phyloP scores from a whole-genome alignment of 2,797 vertebrate genomes.

The Lemur catta region DNA sequence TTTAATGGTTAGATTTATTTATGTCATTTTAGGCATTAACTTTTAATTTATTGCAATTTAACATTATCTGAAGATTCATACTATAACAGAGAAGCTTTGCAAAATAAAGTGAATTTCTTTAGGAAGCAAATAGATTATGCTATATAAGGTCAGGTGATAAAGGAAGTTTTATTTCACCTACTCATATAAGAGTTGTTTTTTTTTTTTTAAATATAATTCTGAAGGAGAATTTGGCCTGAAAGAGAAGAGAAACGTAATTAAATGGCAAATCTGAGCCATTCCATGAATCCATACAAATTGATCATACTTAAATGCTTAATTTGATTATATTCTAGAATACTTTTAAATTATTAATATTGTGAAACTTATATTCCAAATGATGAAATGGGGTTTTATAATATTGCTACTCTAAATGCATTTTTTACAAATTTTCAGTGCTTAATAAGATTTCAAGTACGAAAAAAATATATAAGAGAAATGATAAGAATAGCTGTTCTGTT shows the following conservation, averaged over 20 bases:
- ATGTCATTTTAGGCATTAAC: neutral
- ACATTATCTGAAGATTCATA: neutral
- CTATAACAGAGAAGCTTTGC: neutral
- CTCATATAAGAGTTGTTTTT: neutral
- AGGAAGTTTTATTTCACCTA: constrained; percentile 1
- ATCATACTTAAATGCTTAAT: constrained; percentile 68
- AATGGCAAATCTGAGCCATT: constrained; percentile 52
- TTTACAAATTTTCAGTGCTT: constrained; percentile 67
- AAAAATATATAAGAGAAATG: constrained; percentile 62
- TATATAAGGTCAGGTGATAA: constrained; percentile 27
- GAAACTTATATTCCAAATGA: constrained; percentile 59
- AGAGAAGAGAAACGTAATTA: constrained; percentile 54
- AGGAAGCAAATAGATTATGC: neutral
- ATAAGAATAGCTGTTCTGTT: constrained; percentile 64
- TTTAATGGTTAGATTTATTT: neutral
- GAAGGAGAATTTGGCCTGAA: constrained; percentile 50
- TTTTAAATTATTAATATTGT: constrained; percentile 68
- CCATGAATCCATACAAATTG: neutral
- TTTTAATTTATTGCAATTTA: constrained; percentile 5
- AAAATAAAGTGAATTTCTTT: constrained; percentile 34
- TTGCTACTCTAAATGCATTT: constrained; percentile 67
- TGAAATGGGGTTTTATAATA: constrained; percentile 66
- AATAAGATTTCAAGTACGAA: constrained; percentile 71
- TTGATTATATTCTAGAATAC: constrained; percentile 70
- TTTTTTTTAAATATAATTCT: constrained; percentile 30